Conservation (phyloP, 2,797 vertebrate genomes). For the Spinibarbus caldwelli region DNA sequence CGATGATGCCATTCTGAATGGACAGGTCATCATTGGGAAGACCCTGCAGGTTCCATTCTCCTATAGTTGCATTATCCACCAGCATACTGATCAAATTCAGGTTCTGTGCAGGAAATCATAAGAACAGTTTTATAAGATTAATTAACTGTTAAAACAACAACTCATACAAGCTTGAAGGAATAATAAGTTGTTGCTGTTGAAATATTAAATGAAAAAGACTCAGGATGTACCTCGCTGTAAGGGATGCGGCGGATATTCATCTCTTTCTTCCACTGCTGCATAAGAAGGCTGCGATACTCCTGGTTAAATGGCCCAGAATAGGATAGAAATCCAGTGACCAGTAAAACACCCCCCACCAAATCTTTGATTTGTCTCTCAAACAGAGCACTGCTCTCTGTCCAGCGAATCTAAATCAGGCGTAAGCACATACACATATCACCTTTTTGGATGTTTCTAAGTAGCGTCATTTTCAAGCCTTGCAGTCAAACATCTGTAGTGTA, state of each 20-base stretch:
- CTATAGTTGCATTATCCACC: slow-evolving; percentile 81
- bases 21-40: slow-evolving; percentile 86
- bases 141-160: background rate
- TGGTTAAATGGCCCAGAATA: slow-evolving; percentile 89
- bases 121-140: background rate
- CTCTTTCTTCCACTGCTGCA: slow-evolving; percentile 81
- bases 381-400: slow-evolving; percentile 82
- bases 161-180: background rate
- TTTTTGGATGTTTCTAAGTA: too few species aligned
- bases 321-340: slow-evolving; percentile 85
- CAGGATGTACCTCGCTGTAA: slow-evolving; percentile 76
- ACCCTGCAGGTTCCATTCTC: slow-evolving; percentile 87
- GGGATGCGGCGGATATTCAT: slow-evolving; percentile 80
- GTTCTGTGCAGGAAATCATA: slow-evolving; percentile 70
- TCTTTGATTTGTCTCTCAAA: slow-evolving; percentile 82
- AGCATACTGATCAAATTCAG: slow-evolving; percentile 82
- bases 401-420: slow-evolving; percentile 75
- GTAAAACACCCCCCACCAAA: slow-evolving; percentile 84
- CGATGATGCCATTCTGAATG: slow-evolving; percentile 87
- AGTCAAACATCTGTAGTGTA: background rate
- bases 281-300: slow-evolving; percentile 82
- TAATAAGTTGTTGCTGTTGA: background rate
- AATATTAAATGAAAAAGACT: background rate
- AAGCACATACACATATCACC: background rate
- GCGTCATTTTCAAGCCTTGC: background rate